These are phyloP conservation scores for Myrmecobius fasciatus DNA, from an alignment of 2,113 vertebrate genomes.

Conservation along the genomic window DNA sequence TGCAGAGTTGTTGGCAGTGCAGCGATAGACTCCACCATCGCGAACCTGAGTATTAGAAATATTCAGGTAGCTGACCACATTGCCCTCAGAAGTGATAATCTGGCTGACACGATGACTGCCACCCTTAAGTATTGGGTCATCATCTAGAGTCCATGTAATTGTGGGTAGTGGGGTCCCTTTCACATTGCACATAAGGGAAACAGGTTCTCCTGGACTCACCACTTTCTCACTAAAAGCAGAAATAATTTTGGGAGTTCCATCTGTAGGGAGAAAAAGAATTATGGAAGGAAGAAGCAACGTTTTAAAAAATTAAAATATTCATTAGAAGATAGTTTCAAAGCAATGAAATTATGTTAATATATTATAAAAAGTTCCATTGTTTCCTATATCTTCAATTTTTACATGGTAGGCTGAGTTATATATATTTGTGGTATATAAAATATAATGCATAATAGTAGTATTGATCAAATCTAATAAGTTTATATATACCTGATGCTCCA, in stretches of 20 bases:
- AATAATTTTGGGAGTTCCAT: conserved; percentile 98
- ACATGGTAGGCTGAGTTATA: not conserved
- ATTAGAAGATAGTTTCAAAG: not conserved
- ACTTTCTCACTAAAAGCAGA: conserved; percentile 98
- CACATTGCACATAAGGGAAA: conserved; percentile 96
- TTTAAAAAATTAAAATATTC: not conserved
- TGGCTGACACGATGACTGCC: conserved; percentile 95
- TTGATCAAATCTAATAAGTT: too few relatives aligned
- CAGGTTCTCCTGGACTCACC: conserved; percentile 94
- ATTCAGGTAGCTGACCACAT: conserved; percentile 98
- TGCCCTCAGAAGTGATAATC: conserved; percentile 94
- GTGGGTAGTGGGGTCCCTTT: conserved; percentile 96
- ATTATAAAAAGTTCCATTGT: not conserved
- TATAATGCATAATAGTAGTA: not conserved
- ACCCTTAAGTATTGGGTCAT: conserved; percentile 95
- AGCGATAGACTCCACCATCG: conserved; percentile 98
- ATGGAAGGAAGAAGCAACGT: conserved; percentile 24
- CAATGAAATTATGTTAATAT: not conserved
- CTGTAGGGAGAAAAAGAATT: conserved; percentile 81
- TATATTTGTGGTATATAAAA: not conserved
- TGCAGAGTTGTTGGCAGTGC: conserved; percentile 98
- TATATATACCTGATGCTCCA: too few relatives aligned
- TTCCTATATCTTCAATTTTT: not conserved
- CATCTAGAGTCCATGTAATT: conserved; percentile 95
- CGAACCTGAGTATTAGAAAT: conserved; percentile 96